phyloP scores from a whole-genome alignment of 2,113 vertebrate genomes.

The Accipiter cooperii region DNA sequence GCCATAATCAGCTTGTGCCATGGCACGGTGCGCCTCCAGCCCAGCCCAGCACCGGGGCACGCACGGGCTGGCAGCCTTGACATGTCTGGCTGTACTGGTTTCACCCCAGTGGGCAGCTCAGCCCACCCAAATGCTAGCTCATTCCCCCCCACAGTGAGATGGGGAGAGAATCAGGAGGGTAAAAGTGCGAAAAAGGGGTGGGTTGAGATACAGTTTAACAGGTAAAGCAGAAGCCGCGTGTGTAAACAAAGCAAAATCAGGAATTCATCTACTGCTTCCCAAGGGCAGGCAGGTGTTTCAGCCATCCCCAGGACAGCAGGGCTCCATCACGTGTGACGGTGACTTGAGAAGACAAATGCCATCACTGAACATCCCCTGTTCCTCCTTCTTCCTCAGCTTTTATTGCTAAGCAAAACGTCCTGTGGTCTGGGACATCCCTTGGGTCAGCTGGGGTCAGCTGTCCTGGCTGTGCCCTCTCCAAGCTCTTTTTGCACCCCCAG shows the following conservation, averaged over 20 bases:
- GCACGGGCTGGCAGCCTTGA: accelerated
- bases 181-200: accelerated
- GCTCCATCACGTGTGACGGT: accelerated
- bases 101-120: background rate
- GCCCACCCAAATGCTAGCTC: background rate
- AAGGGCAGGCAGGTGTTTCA: background rate
- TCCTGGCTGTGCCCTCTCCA: background rate
- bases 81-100: background rate
- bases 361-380: too few species aligned
- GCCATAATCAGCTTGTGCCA: accelerated
- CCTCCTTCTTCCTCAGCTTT: too few species aligned
- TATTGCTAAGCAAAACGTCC: too few species aligned
- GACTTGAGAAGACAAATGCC: background rate
- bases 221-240: background rate
- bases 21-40: background rate
- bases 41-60: accelerated
- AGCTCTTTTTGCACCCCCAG: too few species aligned
- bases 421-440: too few species aligned
- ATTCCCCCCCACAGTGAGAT: accelerated
- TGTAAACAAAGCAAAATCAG: background rate
- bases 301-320: background rate
- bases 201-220: too few species aligned
- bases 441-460: background rate
- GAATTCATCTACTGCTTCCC: background rate
- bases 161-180: background rate